Conservation (phyloP, 2,888 invertebrate genomes). For the Bombylius discolor region DNA sequence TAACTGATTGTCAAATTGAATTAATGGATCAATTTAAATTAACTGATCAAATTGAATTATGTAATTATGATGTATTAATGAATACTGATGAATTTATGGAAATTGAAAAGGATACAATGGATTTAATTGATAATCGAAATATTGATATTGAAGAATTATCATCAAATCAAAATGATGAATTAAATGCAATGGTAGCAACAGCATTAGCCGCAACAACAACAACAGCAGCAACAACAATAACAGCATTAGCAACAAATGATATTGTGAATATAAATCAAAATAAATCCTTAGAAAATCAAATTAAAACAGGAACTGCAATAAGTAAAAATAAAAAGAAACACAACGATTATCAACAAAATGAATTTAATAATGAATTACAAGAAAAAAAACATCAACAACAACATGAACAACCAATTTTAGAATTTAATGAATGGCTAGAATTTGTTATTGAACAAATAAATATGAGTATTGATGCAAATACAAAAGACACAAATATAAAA, state of each 20-base stretch:
- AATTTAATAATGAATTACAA: background rate
- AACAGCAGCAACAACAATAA: slow-evolving; percentile 3
- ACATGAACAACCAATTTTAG: slow-evolving; percentile 24
- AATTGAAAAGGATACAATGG: slow-evolving; percentile 19
- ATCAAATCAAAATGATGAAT: background rate
- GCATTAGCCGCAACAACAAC: slow-evolving; percentile 5
- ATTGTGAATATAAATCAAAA: background rate
- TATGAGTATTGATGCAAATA: slow-evolving; percentile 57
- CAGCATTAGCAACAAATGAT: background rate
- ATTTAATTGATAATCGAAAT: background rate
- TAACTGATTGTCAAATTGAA: slow-evolving; percentile 32
- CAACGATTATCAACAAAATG: background rate
- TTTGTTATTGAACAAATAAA: slow-evolving; percentile 67
- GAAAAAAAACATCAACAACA: background rate
- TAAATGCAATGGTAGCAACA: slow-evolving; percentile 13
- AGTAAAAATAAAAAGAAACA: background rate
- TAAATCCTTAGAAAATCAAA: too few relatives aligned
- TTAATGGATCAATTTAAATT: slow-evolving; percentile 32
- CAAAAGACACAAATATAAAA: slow-evolving; percentile 50
- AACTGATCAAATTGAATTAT: slow-evolving; percentile 30
- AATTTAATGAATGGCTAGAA: slow-evolving; percentile 57
- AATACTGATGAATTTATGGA: slow-evolving; percentile 18
- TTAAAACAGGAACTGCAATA: background rate
- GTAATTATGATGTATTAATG: slow-evolving; percentile 23
- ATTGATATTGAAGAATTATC: background rate